Evolutionary conservation across 2,797 vertebrate genomes (phyloP), one percentile per base, ranked within the genome.

Genomic region (Chrysocyon brachyurus): DNA sequence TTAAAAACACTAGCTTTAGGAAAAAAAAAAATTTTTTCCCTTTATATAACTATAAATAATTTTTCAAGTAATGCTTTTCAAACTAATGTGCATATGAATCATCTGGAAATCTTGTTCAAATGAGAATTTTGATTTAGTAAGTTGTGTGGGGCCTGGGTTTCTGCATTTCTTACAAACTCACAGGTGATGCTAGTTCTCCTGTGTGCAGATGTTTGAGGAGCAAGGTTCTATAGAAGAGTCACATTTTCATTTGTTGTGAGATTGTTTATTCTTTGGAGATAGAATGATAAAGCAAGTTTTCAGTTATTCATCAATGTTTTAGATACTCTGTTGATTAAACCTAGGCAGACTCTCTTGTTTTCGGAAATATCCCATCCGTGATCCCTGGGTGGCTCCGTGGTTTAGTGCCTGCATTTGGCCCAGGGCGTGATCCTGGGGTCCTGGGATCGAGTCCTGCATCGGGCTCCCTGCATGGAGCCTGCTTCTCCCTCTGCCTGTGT

Each of bases 281-380:
- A 95, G n/a, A 91, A 97, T 59, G 40, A 59, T 40, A 94, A 90
- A 92, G 59, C 24, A 68, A 88, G 24, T 52, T 94, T 95, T 89
- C 54, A 83, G 72, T 77, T 94, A 81, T 31, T 95, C 28, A 73
- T n/a, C 52, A 91, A 28, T 46, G 14, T 52, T 87, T 90, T 94
- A 49, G 36, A 83, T 63, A 64, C 2, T 77, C 7, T 91, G 1
- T 21, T 70, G 61, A 93, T 54, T 63, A 81, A 91, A 94, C 10
- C 1, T 8, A 91, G 14, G 19, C 4, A 89, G 72, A 79, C 7
- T 61, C 28, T 40, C 12, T 75, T 59, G 1, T 89, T 89, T 92
- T n/a, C 1, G 73, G 85, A 92, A 63, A 52, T 61, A 70, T 5
- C 11, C 40, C 40, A 46, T 46, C 40, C 7, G 1, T 46, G 40